These are phyloP conservation scores for Polydrusus cervinus DNA, from an alignment of 2,888 invertebrate genomes.

Conservation along the genomic window DNA sequence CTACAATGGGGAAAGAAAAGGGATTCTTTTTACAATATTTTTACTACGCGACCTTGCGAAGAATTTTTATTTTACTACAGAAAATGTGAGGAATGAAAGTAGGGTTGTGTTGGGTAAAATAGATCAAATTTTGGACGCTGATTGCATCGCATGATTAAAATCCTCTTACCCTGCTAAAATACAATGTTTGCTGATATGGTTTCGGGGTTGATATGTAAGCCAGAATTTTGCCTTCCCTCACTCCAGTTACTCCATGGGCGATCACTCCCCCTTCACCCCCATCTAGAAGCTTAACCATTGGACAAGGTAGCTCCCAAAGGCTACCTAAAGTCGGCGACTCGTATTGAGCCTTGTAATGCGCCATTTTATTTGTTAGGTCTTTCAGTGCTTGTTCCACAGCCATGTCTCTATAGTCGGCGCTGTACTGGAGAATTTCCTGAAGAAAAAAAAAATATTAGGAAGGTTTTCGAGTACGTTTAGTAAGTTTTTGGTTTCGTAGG, in stretches of 20 bases:
- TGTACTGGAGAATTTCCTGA: slow-evolving; percentile 86
- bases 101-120: too few species aligned
- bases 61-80: too few species aligned
- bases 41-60: too few species aligned
- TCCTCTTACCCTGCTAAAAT: slow-evolving; percentile 92
- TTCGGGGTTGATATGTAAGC: slow-evolving; percentile 92
- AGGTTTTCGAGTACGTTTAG: too few species aligned
- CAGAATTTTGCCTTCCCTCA: slow-evolving; percentile 88
- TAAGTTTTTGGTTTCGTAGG: too few species aligned
- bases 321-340: slow-evolving; percentile 81
- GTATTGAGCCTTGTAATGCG: slow-evolving; percentile 88
- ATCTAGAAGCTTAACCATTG: slow-evolving; percentile 74
- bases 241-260: slow-evolving; percentile 82
- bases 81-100: too few species aligned
- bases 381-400: slow-evolving; percentile 84
- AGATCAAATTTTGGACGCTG: too few species aligned
- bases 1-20: too few species aligned
- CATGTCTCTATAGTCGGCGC: slow-evolving; percentile 90
- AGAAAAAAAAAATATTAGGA: slow-evolving; percentile 23
- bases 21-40: too few species aligned
- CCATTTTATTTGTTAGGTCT: slow-evolving; percentile 87
- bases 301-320: slow-evolving; percentile 70
- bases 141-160: too few species aligned
- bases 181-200: slow-evolving; percentile 88
- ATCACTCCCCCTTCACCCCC: slow-evolving; percentile 80